phyloP scores from a whole-genome alignment of 2,113 vertebrate species.

The Chaetura pelagica region DNA sequence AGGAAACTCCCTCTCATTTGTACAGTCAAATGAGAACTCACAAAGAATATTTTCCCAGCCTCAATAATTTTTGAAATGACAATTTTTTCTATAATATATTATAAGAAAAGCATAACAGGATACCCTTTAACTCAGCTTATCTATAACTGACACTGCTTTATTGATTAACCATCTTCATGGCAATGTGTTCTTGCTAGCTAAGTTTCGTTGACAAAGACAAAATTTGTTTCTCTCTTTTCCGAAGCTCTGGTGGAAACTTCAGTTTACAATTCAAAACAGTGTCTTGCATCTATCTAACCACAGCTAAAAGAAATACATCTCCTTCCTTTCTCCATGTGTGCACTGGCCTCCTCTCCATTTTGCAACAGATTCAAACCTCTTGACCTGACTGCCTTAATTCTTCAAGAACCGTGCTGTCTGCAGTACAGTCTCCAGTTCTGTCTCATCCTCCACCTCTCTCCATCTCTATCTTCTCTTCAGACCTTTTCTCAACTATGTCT shows the following conservation, averaged over 20 bases:
- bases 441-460: not conserved
- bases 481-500: not conserved
- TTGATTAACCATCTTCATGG: not conserved
- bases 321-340: not conserved
- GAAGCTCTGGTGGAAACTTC: not conserved
- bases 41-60: constrained; percentile 8
- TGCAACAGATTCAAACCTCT: not conserved
- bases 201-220: not conserved
- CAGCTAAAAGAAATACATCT: not conserved
- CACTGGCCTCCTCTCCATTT: not conserved
- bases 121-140: not conserved
- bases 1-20: constrained; percentile 9
- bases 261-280: not conserved
- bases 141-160: not conserved
- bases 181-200: not conserved
- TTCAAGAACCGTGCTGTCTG: not conserved
- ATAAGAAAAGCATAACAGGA: not conserved
- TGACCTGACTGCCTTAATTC: not conserved
- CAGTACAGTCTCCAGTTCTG: not conserved
- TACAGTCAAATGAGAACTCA: constrained; percentile 17
- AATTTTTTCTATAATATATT: not conserved
- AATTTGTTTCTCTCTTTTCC: not conserved
- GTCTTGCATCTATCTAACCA: not conserved
- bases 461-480: not conserved
- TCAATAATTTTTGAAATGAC: constrained; percentile 26